phyloP scores from a whole-genome alignment of 1,140 invertebrate genomes.

The Atta colombica region DNA sequence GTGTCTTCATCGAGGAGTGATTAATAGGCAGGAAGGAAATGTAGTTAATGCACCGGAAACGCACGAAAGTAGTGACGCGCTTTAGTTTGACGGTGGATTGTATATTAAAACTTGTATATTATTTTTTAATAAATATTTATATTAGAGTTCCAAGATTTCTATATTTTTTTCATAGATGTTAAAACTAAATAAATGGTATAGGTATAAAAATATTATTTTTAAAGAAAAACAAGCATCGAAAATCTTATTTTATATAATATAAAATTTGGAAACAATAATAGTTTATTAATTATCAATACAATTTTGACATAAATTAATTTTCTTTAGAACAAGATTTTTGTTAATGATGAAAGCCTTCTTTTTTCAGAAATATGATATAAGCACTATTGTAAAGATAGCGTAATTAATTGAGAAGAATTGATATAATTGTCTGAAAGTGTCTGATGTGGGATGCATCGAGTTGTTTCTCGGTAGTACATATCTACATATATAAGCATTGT shows the following conservation, averaged over 20 bases:
- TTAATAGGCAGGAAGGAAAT: constrained; percentile 39
- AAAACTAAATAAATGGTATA: not conserved
- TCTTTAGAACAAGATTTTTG: not conserved
- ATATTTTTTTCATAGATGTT: not conserved
- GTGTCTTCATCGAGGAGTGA: constrained; percentile 40
- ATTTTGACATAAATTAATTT: not conserved
- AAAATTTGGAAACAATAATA: not conserved
- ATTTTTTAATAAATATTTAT: constrained; percentile 2
- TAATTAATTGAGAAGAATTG: constrained; percentile 15
- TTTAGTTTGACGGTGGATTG: not conserved
- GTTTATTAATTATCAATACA: not conserved
- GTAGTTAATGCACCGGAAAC: constrained; percentile 46
- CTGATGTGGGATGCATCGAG: constrained; percentile 13
- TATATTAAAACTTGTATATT: not conserved
- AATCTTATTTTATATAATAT: not conserved
- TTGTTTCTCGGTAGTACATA: not conserved
- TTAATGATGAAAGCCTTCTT: not conserved
- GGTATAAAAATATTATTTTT: not conserved
- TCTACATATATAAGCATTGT: constrained; percentile 35
- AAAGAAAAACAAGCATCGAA: not conserved
- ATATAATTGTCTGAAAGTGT: constrained; percentile 1
- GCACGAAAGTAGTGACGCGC: constrained; percentile 14
- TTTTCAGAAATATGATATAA: constrained; percentile 5
- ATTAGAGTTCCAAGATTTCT: no score
- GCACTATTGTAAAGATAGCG: not conserved